These are phyloP conservation scores for Neogobius melanostomus DNA, from an alignment of 2,113 vertebrate species.

Conservation along the genomic window DNA sequence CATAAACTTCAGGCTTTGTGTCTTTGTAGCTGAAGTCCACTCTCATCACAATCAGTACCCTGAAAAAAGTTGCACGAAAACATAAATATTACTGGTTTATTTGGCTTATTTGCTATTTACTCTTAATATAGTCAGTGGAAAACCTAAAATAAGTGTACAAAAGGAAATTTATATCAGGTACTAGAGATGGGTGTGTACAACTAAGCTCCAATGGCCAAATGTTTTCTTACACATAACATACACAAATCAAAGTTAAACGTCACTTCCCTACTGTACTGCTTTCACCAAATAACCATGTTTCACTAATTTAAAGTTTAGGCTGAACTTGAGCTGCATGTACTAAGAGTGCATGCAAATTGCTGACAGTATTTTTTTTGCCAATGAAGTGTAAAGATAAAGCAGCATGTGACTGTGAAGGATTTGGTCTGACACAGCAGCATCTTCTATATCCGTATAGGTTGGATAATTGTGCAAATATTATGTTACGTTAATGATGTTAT, in stretches of 20 bases:
- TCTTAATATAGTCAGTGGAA: too few species aligned
- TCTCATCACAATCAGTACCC: slow-evolving; percentile 50
- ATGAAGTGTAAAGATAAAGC: background rate
- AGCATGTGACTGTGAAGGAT: slow-evolving; percentile 23
- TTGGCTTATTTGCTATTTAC: too few species aligned
- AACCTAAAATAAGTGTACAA: too few species aligned
- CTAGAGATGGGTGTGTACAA: too few species aligned
- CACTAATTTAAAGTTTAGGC: background rate
- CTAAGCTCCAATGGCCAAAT: too few species aligned
- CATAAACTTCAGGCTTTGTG: slow-evolving; percentile 45
- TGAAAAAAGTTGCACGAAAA: slow-evolving; percentile 29
- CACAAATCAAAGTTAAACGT: too few species aligned
- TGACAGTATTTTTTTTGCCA: slow-evolving; percentile 17
- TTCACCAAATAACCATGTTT: background rate
- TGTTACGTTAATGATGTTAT: background rate
- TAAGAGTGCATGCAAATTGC: background rate
- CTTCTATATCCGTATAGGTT: background rate
- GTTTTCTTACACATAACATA: too few species aligned
- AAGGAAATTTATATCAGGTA: too few species aligned
- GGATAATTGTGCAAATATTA: background rate
- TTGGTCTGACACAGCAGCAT: slow-evolving; percentile 37
- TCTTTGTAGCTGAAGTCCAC: slow-evolving; percentile 44
- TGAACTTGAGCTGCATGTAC: background rate
- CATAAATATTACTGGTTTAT: too few species aligned
- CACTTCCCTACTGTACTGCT: background rate